A percentile compares a stretch with the other conserved stretches of the same genome.
Evolutionary conservation across 2,888 invertebrate genomes (phyloP).

Genomic region (Trissolcus brochymenae): DNA sequence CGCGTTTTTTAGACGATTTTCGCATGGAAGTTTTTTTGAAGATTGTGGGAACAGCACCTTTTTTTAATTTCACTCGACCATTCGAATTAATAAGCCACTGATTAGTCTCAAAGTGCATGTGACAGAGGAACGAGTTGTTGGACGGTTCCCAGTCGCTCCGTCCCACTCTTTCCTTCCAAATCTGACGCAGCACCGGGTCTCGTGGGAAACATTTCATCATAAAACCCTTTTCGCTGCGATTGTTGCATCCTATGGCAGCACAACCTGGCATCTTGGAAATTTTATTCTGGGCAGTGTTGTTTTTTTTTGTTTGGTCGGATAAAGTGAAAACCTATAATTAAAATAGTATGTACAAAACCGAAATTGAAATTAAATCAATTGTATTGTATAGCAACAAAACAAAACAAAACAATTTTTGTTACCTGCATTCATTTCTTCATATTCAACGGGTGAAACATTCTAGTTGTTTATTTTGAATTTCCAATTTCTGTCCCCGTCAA

Average conservation of each 20-base stretch:
- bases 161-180: slow-evolving; percentile 72
- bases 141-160: slow-evolving; percentile 74
- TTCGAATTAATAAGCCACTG: slow-evolving; percentile 68
- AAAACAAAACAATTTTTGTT: too few relatives aligned
- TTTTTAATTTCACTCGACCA: slow-evolving; percentile 69
- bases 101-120: slow-evolving; percentile 70
- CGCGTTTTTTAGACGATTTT: slow-evolving; percentile 69
- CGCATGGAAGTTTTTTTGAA: slow-evolving; percentile 70
- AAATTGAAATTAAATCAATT: too few relatives aligned
- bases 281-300: neutral
- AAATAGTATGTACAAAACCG: too few relatives aligned
- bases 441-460: too few relatives aligned
- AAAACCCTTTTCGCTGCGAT: slow-evolving; percentile 74
- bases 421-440: too few relatives aligned
- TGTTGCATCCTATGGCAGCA: slow-evolving; percentile 73
- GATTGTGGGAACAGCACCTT: slow-evolving; percentile 71
- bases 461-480: too few relatives aligned
- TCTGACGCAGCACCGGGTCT: slow-evolving; percentile 68
- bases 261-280: slow-evolving; percentile 72
- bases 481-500: too few relatives aligned
- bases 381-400: too few relatives aligned
- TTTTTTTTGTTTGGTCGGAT: too few relatives aligned
- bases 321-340: too few relatives aligned
- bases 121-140: slow-evolving; percentile 73
- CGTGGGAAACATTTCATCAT: slow-evolving; percentile 76